Conservation (phyloP, 2,888 invertebrate genomes). For the Chironomus tentans region DNA sequence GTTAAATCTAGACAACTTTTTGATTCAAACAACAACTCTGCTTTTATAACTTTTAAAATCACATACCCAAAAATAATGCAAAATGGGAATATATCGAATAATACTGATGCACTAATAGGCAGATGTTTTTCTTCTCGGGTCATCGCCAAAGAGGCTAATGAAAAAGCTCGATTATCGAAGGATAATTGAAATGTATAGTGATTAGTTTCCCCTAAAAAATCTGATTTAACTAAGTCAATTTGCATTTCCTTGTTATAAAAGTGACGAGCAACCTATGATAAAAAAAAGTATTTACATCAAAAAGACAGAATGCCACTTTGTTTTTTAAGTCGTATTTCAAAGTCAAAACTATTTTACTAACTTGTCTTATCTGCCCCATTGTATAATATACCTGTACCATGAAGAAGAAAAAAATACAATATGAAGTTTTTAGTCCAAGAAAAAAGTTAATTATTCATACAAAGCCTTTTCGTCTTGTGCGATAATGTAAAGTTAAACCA, state of each 20-base stretch:
- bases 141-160: slow-evolving; percentile 72
- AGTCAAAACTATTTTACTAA: slow-evolving; percentile 36
- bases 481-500: slow-evolving; percentile 86
- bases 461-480: slow-evolving; percentile 87
- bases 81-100: slow-evolving; percentile 97
- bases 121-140: slow-evolving; percentile 80
- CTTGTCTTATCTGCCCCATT: slow-evolving; percentile 90
- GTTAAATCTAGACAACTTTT: no score
- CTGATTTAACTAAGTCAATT: slow-evolving; percentile 81
- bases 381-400: slow-evolving; percentile 65
- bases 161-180: slow-evolving; percentile 89
- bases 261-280: slow-evolving; percentile 76
- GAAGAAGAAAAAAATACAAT: background rate
- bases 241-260: slow-evolving; percentile 93
- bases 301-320: no score
- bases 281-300: no score
- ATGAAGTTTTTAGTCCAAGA: background rate
- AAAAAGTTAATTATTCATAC: slow-evolving; percentile 33
- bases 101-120: slow-evolving; percentile 77
- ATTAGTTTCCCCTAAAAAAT: slow-evolving; percentile 78
- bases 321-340: no score
- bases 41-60: no score
- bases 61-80: slow-evolving; percentile 90
- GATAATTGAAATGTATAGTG: slow-evolving; percentile 90
- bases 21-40: no score